A percentile compares a stretch with the other conserved stretches of the same genome.
Conservation (phyloP, 1,140 invertebrate species). For the Ridgeia piscesae region DNA sequence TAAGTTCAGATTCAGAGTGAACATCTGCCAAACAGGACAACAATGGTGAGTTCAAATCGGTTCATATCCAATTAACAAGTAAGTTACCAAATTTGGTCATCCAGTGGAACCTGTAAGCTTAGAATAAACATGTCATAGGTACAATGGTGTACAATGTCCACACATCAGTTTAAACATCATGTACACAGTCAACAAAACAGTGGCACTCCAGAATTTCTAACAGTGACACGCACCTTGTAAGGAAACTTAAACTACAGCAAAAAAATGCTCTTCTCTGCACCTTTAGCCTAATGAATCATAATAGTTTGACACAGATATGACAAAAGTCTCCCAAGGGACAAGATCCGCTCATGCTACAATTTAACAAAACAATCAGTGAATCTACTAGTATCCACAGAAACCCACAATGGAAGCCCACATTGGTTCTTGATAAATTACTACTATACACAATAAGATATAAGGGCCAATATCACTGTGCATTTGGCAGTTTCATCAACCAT, state of each 20-base stretch:
- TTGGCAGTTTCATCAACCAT: background rate
- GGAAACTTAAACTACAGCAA: background rate
- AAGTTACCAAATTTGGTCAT: no score
- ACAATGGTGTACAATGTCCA: no score
- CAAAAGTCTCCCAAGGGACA: background rate
- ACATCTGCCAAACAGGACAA: no score
- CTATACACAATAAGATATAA: background rate
- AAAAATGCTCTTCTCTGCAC: background rate
- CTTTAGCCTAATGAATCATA: background rate
- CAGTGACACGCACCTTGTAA: background rate
- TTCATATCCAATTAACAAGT: no score
- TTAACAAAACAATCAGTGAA: background rate
- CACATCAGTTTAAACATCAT: no score
- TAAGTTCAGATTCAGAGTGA: no score
- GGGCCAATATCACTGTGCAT: no score
- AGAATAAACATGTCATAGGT: no score
- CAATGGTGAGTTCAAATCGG: no score
- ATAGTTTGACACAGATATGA: background rate
- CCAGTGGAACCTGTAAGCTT: no score
- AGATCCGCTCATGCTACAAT: background rate
- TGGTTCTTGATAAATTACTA: background rate
- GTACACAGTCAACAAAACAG: background rate
- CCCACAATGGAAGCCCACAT: background rate
- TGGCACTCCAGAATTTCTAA: background rate
- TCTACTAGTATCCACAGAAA: background rate